Evolutionary conservation across 2,797 vertebrate genomes (phyloP).

Genomic region (Triplophysa bombifrons): DNA sequence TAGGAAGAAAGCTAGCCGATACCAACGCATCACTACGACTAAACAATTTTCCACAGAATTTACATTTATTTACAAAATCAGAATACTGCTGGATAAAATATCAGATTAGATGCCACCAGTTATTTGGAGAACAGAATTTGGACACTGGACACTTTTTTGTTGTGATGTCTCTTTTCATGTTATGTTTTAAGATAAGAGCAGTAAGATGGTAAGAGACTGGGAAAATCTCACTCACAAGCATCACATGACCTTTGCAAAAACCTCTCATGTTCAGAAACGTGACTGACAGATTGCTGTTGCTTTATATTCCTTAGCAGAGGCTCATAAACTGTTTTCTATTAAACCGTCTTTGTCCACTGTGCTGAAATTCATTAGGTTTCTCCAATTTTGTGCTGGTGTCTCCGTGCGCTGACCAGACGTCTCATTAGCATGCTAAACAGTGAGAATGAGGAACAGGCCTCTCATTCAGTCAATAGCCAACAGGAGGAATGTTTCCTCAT

Average conservation of each 20-base stretch:
- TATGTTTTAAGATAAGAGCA: no score
- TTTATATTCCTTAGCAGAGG: neutral
- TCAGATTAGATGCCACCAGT: no score
- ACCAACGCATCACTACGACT: no score
- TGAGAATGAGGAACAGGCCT: conserved; percentile 33
- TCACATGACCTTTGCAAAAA: neutral
- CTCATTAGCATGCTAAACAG: conserved; percentile 50
- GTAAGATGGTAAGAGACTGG: no score
- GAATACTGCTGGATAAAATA: no score
- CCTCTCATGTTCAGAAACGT: neutral
- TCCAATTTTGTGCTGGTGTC: conserved; percentile 44
- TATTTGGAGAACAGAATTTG: no score
- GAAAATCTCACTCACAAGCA: neutral
- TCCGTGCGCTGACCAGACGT: conserved; percentile 46
- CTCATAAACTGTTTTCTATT: neutral
- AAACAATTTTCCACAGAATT: no score
- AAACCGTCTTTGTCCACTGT: neutral
- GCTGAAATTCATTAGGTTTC: conserved; percentile 38
- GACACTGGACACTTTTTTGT: no score
- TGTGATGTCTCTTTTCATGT: no score
- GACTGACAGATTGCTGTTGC: neutral
- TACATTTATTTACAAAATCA: no score
- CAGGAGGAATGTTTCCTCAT: conserved; percentile 72
- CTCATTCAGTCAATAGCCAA: conserved; percentile 50
- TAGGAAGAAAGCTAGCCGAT: no score